A percentile compares a stretch with the other conserved stretches of the same genome.
These are phyloP conservation scores for Drosophila truncata DNA, from an alignment of 1,140 invertebrate genomes.

Conservation along the genomic window DNA sequence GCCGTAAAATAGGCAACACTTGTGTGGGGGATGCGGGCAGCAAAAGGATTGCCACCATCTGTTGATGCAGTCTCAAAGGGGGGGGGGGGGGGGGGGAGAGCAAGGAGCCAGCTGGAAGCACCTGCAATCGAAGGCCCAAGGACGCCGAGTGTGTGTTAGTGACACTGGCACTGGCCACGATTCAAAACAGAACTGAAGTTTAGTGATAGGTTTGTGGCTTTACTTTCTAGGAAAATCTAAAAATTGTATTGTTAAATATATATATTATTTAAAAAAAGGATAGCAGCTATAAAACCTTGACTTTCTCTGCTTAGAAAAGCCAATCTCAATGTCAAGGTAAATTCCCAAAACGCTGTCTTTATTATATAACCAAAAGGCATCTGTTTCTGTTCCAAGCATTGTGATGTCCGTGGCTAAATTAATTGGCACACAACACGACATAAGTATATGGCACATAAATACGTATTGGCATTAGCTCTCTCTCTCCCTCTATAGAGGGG, in stretches of 20 bases:
- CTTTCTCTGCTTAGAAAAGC: background rate
- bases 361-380: background rate
- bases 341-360: background rate
- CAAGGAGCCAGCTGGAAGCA: background rate
- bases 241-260: background rate
- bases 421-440: conserved; percentile 9
- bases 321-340: background rate
- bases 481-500: background rate
- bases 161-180: background rate
- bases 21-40: conserved; percentile 28
- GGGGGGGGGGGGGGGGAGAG: background rate
- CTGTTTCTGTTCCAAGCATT: background rate
- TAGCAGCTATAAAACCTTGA: background rate
- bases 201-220: background rate
- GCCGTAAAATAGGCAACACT: conserved; percentile 53
- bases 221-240: background rate
- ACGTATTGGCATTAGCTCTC: background rate
- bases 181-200: background rate
- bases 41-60: conserved; percentile 38
- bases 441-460: background rate
- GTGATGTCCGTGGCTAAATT: conserved; percentile 13
- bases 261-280: no score
- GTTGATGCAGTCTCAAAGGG: conserved; percentile 25
- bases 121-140: conserved; percentile 21
- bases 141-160: conserved; percentile 12